Conservation (phyloP, 2,113 vertebrate genomes). For the Oreamnos americanus region DNA sequence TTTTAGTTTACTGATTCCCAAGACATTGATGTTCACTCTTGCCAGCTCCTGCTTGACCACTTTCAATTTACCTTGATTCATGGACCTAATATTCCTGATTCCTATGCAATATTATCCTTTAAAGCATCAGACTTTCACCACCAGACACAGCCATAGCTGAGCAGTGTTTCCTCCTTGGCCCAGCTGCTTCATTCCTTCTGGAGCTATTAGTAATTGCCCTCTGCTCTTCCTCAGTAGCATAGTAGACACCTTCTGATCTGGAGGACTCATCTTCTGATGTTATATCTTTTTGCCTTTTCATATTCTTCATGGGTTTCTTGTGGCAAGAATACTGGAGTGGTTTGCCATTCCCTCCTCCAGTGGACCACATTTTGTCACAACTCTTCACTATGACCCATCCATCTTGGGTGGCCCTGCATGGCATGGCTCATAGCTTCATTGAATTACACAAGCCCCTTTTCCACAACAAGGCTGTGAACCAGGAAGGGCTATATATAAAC, state of each 20-base stretch:
- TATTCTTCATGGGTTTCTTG: background rate
- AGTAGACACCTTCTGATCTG: background rate
- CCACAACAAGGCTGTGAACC: background rate
- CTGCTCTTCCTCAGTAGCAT: background rate
- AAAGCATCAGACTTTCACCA: background rate
- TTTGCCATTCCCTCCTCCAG: background rate
- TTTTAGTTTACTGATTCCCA: background rate
- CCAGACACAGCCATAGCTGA: background rate
- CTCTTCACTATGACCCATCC: background rate
- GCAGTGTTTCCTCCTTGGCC: background rate
- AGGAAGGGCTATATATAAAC: background rate
- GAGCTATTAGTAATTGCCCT: background rate
- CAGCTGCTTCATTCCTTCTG: background rate
- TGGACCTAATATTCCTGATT: background rate
- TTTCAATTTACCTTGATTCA: background rate
- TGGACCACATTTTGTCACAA: background rate
- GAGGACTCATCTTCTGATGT: background rate
- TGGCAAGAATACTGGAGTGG: background rate
- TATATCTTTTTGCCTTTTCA: background rate
- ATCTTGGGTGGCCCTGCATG: background rate
- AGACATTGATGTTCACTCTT: background rate
- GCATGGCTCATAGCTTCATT: background rate
- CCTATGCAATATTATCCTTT: background rate
- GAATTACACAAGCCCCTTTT: background rate
- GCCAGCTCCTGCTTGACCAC: background rate